phyloP scores from a whole-genome alignment of 2,888 invertebrate species.

The Cheiracanthium punctorium region DNA sequence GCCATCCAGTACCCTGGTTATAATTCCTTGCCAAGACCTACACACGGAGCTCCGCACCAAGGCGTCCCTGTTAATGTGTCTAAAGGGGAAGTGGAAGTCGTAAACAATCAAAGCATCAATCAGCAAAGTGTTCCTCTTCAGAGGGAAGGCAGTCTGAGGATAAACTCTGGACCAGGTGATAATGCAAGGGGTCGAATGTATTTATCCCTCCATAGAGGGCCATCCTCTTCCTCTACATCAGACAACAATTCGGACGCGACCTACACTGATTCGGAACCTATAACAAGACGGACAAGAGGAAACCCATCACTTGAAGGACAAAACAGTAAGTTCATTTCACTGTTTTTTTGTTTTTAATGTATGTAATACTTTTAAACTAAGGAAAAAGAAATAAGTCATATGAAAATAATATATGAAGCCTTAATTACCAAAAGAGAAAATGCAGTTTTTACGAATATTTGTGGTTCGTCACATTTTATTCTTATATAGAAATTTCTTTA shows the following conservation, averaged over 20 bases:
- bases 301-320: slow-evolving; percentile 62
- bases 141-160: slow-evolving; percentile 39
- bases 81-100: slow-evolving; percentile 25
- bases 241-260: slow-evolving; percentile 71
- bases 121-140: slow-evolving; percentile 31
- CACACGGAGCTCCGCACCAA: slow-evolving; percentile 33
- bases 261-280: slow-evolving; percentile 70
- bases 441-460: no score
- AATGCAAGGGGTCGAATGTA: slow-evolving; percentile 52
- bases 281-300: slow-evolving; percentile 46
- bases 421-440: no score
- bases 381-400: no score
- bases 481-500: no score
- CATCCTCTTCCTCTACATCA: slow-evolving; percentile 71
- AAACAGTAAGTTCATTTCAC: slow-evolving; percentile 69
- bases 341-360: no score
- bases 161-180: background rate
- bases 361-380: no score
- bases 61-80: background rate
- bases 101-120: slow-evolving; percentile 29
- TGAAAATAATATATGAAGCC: no score
- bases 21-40: slow-evolving; percentile 52
- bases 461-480: no score
- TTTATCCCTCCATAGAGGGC: slow-evolving; percentile 69
- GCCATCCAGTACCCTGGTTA: slow-evolving; percentile 36